phyloP scores from a whole-genome alignment of 92 coral and sea anemone species.

The Umimayanthus kanabou region DNA sequence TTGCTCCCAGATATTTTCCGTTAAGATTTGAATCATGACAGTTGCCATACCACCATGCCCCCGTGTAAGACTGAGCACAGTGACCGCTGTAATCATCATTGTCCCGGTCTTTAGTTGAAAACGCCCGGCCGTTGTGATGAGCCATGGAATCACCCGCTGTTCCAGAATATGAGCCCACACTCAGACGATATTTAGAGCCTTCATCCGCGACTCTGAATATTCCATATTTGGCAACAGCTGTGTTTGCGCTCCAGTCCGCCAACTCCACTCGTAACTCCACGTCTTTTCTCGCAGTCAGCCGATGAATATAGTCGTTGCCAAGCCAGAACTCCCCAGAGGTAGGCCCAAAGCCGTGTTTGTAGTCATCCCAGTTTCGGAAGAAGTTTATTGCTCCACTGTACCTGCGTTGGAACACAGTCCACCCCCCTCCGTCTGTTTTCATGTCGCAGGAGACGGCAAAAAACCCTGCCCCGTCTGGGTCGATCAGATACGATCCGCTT shows the following conservation, averaged over 20 bases:
- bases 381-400: constrained; percentile 36
- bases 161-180: constrained; percentile 43
- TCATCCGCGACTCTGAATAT: constrained; percentile 28
- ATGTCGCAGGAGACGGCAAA: constrained; percentile 43
- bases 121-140: constrained; percentile 9
- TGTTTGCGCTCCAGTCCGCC: constrained; percentile 46
- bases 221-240: constrained; percentile 39
- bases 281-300: constrained; percentile 32
- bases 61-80: not conserved
- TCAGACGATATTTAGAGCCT: not conserved
- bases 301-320: constrained; percentile 46
- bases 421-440: constrained; percentile 48
- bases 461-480: not conserved
- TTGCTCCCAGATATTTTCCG: not conserved
- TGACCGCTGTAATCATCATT: not conserved
- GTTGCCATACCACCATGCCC: not conserved
- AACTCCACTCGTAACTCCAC: constrained; percentile 47
- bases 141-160: constrained; percentile 38
- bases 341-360: constrained; percentile 49
- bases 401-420: constrained; percentile 52
- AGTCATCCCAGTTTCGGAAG: constrained; percentile 18
- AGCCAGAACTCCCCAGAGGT: constrained; percentile 45
- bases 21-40: not conserved
- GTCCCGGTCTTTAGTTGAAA: constrained; percentile 42
- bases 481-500: not conserved